Evolutionary conservation across 1,140 invertebrate genomes (phyloP), one percentile per base, ranked within the genome.

Genomic region (Oncopeltus fasciatus): DNA sequence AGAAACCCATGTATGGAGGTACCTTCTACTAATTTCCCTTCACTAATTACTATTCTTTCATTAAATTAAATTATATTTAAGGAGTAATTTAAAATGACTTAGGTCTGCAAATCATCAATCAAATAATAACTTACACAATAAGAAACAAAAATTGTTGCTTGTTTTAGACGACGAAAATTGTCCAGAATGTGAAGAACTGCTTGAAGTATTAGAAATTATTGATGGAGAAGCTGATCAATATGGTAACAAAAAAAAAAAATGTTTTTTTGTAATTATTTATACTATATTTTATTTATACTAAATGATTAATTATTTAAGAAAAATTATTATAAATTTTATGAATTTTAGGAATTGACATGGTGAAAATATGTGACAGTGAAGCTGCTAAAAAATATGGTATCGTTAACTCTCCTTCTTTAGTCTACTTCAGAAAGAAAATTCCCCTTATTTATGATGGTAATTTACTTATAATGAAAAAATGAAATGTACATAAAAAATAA

Each of bases 81-180:
- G n/a, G n/a, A n/a, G n/a, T n/a, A n/a, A n/a, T n/a, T n/a, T n/a
- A n/a, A n/a, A n/a, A n/a, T n/a, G n/a, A n/a, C n/a, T n/a, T n/a
- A n/a, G n/a, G n/a, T n/a, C n/a, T n/a, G n/a, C n/a, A n/a, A n/a
- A n/a, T n/a, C n/a, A n/a, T n/a, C n/a, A n/a, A n/a, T n/a, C n/a
- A n/a, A n/a, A n/a, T n/a, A n/a, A n/a, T n/a, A n/a, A n/a, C n/a
- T n/a, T n/a, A n/a, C n/a, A n/a, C n/a, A n/a, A n/a, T n/a, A n/a
- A n/a, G n/a, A n/a, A n/a, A n/a, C n/a, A n/a, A n/a, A n/a, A n/a
- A n/a, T n/a, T n/a, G n/a, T n/a, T n/a, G n/a, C n/a, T n/a, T n/a
- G n/a, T n/a, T n/a, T n/a, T n/a, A 92, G 88, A 90, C 73, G 91
- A 94, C 70, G 88, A 93, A 70, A 86, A 94, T 70, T 94, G 92